A percentile compares a stretch with the other conserved stretches of the same genome.
phyloP scores from a whole-genome alignment of 2,888 invertebrate species.

The Napeogenes sylphis region DNA sequence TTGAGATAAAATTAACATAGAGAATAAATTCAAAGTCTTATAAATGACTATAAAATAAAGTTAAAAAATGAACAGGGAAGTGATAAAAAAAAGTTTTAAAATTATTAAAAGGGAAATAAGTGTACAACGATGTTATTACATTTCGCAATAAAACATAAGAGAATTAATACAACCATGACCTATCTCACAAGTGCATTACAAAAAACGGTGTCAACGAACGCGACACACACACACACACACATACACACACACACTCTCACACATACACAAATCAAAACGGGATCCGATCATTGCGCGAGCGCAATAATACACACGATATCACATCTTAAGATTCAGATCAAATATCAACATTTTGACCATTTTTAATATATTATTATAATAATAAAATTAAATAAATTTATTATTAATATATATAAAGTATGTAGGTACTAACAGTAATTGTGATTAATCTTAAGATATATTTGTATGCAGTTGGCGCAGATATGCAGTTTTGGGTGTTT shows the following conservation, averaged over 20 bases:
- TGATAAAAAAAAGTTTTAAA: no score
- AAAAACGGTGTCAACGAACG: constrained; percentile 39
- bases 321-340: constrained; percentile 27
- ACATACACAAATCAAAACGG: constrained; percentile 29
- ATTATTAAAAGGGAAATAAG: not conserved
- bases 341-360: constrained; percentile 15
- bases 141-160: constrained; percentile 24
- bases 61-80: no score
- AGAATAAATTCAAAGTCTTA: no score
- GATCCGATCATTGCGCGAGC: constrained; percentile 31
- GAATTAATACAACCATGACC: constrained; percentile 31
- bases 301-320: constrained; percentile 29
- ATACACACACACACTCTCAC: constrained; percentile 22
- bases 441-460: not conserved
- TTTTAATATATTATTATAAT: not conserved
- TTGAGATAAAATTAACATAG: no score
- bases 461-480: not conserved
- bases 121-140: not conserved
- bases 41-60: no score
- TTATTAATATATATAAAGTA: no score
- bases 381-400: not conserved
- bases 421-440: no score
- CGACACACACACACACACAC: constrained; percentile 21
- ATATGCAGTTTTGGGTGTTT: constrained; percentile 32
- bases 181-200: constrained; percentile 34